phyloP scores from a whole-genome alignment of 2,888 invertebrate genomes.

The Cheilosia scutellata region DNA sequence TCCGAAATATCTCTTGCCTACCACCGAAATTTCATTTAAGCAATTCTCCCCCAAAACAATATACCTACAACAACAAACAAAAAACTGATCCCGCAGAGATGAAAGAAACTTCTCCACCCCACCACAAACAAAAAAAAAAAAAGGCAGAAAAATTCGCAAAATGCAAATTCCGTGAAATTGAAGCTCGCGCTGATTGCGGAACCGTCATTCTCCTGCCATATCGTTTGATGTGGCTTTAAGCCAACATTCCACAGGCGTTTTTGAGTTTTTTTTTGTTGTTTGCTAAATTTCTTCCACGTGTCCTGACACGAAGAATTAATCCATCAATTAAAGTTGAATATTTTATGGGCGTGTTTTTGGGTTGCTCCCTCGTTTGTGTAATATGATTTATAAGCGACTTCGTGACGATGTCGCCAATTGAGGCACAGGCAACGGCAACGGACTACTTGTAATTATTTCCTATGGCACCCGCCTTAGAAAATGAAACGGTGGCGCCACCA shows the following conservation, averaged over 20 bases:
- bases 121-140: no score
- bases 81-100: neutral
- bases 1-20: neutral
- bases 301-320: slow-evolving; percentile 12
- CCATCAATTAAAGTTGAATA: slow-evolving; percentile 42
- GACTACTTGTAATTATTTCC: slow-evolving; percentile 6
- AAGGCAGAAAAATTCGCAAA: neutral
- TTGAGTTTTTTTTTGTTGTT: neutral
- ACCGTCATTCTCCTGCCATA: neutral
- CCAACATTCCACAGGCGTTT: slow-evolving; percentile 9
- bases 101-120: neutral
- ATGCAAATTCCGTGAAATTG: slow-evolving; percentile 23
- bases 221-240: slow-evolving; percentile 6
- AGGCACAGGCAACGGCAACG: neutral
- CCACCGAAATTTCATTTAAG: slow-evolving; percentile 12
- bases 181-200: slow-evolving; percentile 19
- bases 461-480: neutral
- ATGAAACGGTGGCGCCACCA: neutral
- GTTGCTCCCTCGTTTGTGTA: neutral
- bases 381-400: neutral
- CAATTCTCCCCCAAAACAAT: neutral
- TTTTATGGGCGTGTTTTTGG: neutral
- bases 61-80: neutral
- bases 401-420: neutral
- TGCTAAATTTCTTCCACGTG: neutral